phyloP scores from a whole-genome alignment of 1,140 invertebrate genomes.

The Pteromalus puparum region DNA sequence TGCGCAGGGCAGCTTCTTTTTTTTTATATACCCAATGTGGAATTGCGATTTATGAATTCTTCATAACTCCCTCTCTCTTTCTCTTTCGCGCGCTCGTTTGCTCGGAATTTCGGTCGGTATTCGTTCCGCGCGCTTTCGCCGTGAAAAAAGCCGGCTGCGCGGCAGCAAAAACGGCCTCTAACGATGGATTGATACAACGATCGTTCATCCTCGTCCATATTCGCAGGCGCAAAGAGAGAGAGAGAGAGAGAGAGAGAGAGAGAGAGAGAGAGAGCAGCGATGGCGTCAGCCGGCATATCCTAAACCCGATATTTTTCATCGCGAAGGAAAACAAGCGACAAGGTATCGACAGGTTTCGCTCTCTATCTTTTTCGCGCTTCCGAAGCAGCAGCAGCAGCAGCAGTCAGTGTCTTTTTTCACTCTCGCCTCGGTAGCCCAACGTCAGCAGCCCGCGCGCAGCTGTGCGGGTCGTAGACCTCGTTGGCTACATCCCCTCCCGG shows the following conservation, averaged over 20 bases:
- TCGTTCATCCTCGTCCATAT: constrained; percentile 40
- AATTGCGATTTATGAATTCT: constrained; percentile 21
- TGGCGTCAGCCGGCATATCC: neutral
- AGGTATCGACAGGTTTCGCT: constrained; percentile 45
- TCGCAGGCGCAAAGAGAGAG: neutral
- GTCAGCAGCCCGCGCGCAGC: neutral
- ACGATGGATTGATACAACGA: constrained; percentile 46
- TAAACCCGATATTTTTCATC: constrained; percentile 43
- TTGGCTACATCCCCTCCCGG: neutral
- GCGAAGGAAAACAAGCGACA: constrained; percentile 45
- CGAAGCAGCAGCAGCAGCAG: neutral
- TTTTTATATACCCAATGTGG: neutral
- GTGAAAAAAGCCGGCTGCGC: neutral
- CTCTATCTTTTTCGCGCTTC: neutral
- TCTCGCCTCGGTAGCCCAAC: neutral
- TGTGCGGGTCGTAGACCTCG: constrained; percentile 23
- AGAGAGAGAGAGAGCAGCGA: neutral
- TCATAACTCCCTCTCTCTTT: neutral
- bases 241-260: neutral
- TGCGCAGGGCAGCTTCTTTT: neutral
- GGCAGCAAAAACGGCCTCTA: constrained; percentile 7
- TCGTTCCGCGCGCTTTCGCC: constrained; percentile 5
- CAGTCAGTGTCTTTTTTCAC: neutral
- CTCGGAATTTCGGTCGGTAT: neutral
- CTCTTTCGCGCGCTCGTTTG: neutral